phyloP scores from a whole-genome alignment of 2,113 vertebrate genomes.

The Ia io region DNA sequence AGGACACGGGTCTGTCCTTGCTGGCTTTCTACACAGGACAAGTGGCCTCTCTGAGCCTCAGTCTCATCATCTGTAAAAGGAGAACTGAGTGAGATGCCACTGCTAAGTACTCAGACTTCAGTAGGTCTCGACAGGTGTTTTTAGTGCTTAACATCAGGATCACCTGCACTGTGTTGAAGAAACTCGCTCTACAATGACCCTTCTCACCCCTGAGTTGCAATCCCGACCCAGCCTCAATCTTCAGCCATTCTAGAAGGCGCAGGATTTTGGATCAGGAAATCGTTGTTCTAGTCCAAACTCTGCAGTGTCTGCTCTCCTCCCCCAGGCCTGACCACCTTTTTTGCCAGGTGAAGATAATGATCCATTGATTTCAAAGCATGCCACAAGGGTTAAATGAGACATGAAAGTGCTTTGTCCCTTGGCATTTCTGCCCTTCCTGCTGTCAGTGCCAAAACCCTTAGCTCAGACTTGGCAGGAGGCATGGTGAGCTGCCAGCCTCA shows the following conservation, averaged over 20 bases:
- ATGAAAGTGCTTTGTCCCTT: not conserved
- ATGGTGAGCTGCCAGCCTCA: not conserved
- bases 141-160: not conserved
- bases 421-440: conserved; percentile 13
- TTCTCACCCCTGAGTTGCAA: not conserved
- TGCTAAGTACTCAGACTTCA: not conserved
- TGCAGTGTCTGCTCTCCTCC: not conserved
- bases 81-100: rapidly evolving
- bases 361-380: not conserved
- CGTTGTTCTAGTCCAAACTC: not conserved
- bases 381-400: not conserved
- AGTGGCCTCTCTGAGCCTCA: not conserved
- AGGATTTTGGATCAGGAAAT: not conserved
- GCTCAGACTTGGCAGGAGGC: not conserved
- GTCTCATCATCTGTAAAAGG: not conserved
- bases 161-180: not conserved
- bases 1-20: not conserved
- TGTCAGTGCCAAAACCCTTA: not conserved
- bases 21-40: not conserved
- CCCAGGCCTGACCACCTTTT: not conserved
- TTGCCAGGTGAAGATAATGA: not conserved
- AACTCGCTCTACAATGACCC: not conserved
- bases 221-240: rapidly evolving
- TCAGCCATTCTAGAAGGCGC: not conserved
- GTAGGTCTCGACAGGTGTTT: rapidly evolving